phyloP scores from a whole-genome alignment of 1,140 invertebrate species.

The Brachionus paranguensis region DNA sequence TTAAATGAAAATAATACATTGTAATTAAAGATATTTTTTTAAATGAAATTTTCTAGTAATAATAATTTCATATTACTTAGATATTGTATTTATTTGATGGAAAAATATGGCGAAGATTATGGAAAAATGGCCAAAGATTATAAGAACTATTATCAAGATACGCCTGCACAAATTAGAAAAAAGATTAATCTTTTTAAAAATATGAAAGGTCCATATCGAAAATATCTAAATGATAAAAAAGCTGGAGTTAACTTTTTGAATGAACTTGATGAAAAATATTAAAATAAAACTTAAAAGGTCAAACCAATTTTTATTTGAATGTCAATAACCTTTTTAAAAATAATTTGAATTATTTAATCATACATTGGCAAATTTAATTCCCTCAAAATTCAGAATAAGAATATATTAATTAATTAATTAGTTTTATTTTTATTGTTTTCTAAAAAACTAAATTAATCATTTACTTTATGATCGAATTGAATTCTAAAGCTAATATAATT shows the following conservation, averaged over 20 bases:
- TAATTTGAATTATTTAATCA: background rate
- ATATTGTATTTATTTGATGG: slow-evolving; percentile 39
- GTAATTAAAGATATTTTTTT: background rate
- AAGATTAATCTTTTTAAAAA: slow-evolving; percentile 28
- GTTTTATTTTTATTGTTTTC: too few species aligned
- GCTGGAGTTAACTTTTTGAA: slow-evolving; percentile 30
- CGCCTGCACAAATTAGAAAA: slow-evolving; percentile 7
- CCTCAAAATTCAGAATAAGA: too few species aligned
- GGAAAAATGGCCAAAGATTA: slow-evolving; percentile 38
- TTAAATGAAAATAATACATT: slow-evolving; percentile 17
- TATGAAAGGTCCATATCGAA: background rate
- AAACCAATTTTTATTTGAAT: background rate
- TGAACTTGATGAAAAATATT: slow-evolving; percentile 37
- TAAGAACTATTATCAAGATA: slow-evolving; percentile 39
- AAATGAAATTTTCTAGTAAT: too few species aligned
- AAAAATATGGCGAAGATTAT: slow-evolving; percentile 39
- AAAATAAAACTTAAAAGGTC: background rate
- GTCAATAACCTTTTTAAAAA: background rate
- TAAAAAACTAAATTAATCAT: too few species aligned
- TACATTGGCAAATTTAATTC: too few species aligned
- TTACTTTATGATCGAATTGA: too few species aligned
- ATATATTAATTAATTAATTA: too few species aligned
- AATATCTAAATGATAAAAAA: slow-evolving; percentile 37
- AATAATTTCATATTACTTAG: background rate
- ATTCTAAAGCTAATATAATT: too few species aligned